Conservation (phyloP, 2,113 vertebrate species). For the Chitala chitala region DNA sequence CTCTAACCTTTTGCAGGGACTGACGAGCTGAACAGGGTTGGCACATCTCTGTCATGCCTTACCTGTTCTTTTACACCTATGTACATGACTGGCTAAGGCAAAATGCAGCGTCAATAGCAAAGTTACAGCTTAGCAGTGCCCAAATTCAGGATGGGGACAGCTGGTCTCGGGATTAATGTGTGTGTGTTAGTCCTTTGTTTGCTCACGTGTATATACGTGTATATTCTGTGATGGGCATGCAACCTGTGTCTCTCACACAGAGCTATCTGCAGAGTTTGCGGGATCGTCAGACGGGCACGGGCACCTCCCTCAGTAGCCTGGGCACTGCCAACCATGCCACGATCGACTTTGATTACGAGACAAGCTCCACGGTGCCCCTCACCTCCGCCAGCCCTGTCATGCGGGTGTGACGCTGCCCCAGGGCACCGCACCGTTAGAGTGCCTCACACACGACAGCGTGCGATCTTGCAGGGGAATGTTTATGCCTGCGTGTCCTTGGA, state of each 20-base stretch:
- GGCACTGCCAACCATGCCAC: conserved; percentile 59
- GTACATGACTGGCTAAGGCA: too few species aligned
- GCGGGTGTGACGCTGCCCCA: conserved; percentile 51
- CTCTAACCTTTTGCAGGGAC: conserved; percentile 6
- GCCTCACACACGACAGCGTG: not conserved
- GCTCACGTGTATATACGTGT: too few species aligned
- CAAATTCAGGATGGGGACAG: too few species aligned
- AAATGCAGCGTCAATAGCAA: too few species aligned
- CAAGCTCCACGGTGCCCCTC: conserved; percentile 71
- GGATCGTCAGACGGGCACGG: conserved; percentile 71
- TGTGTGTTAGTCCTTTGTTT: not conserved
- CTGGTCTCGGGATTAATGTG: too few species aligned
- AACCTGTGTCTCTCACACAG: conserved; percentile 41
- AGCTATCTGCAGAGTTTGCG: conserved; percentile 82
- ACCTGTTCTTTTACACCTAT: too few species aligned
- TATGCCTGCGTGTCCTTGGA: too few species aligned
- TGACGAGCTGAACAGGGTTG: not conserved
- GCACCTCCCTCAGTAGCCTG: conserved; percentile 67
- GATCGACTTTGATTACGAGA: conserved; percentile 75
- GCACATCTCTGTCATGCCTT: not conserved
- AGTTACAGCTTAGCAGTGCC: too few species aligned
- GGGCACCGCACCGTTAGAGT: not conserved
- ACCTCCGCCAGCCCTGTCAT: conserved; percentile 61
- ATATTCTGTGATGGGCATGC: not conserved
- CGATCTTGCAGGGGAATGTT: not conserved